A percentile compares a stretch with the other conserved stretches of the same genome.
These are phyloP conservation scores for Epistrophe eligans DNA, from an alignment of 2,888 invertebrate species.

Conservation along the genomic window DNA sequence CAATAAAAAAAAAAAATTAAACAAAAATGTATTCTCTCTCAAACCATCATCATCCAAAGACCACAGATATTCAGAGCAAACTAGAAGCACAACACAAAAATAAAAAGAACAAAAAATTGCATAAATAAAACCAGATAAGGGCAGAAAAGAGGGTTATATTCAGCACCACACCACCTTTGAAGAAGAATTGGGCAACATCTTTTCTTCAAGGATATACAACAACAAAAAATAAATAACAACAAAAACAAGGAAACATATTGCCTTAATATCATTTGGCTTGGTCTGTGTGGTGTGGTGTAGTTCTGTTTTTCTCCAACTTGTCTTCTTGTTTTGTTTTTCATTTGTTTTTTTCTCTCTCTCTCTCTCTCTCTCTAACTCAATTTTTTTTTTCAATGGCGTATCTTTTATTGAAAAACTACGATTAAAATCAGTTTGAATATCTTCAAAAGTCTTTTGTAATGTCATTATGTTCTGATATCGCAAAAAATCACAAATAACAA, in stretches of 20 bases:
- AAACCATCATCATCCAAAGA: conserved; percentile 23
- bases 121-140: conserved; percentile 66
- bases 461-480: conserved; percentile 83
- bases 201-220: conserved; percentile 22
- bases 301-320: conserved; percentile 28
- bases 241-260: conserved; percentile 61
- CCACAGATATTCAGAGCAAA: conserved; percentile 63
- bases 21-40: conserved; percentile 1
- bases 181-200: conserved; percentile 71
- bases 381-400: conserved; percentile 40
- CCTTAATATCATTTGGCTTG: conserved; percentile 34
- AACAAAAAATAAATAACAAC: conserved; percentile 24
- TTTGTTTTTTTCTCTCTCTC: conserved; percentile 12
- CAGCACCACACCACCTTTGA: conserved; percentile 40
- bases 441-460: conserved; percentile 81
- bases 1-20: not conserved
- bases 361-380: not conserved
- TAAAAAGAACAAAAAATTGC: conserved; percentile 35
- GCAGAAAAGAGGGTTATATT: conserved; percentile 21
- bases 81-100: conserved; percentile 54
- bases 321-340: conserved; percentile 49
- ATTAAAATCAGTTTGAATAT: conserved; percentile 75
- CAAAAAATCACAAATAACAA: conserved; percentile 72
- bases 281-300: not conserved
- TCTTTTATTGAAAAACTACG: conserved; percentile 72